phyloP scores from a whole-genome alignment of 1,140 invertebrate genomes.

The Trichonephila inaurata region DNA sequence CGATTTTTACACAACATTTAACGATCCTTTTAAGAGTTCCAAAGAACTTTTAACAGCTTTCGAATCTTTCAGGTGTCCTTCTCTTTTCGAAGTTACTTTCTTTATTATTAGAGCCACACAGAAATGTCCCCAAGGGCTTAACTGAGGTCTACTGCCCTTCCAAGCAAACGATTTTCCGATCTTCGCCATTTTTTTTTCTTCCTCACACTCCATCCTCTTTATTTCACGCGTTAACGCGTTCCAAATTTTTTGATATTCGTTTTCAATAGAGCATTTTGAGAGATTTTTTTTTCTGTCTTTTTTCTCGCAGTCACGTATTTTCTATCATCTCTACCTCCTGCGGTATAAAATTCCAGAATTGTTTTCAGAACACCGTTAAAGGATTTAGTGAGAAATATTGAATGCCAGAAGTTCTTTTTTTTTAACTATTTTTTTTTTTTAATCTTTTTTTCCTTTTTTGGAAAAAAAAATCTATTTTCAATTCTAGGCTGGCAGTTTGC shows the following conservation, averaged over 20 bases:
- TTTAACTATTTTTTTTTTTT: no score
- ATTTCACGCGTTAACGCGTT: constrained; percentile 33
- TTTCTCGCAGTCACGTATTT: neutral
- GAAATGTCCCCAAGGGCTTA: neutral
- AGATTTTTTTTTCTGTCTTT: neutral
- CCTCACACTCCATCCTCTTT: neutral
- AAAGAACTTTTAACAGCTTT: neutral
- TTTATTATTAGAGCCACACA: neutral
- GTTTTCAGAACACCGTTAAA: constrained; percentile 27
- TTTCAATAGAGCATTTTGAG: constrained; percentile 6
- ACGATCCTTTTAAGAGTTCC: neutral
- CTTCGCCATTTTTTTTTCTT: neutral
- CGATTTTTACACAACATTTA: neutral
- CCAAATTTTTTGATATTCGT: neutral
- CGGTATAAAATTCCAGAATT: constrained; percentile 33
- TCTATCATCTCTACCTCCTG: neutral
- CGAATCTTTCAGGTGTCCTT: constrained; percentile 6
- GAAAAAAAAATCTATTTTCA: constrained; percentile 18
- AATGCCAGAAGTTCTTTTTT: constrained; percentile 16
- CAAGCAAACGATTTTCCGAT: constrained; percentile 24
- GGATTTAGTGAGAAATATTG: constrained; percentile 33
- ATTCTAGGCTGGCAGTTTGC: neutral
- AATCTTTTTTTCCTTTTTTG: neutral
- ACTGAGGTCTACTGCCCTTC: constrained; percentile 3
- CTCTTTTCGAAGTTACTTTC: neutral